Conservation (phyloP, 2,888 invertebrate species). For the Morpho helenor region DNA sequence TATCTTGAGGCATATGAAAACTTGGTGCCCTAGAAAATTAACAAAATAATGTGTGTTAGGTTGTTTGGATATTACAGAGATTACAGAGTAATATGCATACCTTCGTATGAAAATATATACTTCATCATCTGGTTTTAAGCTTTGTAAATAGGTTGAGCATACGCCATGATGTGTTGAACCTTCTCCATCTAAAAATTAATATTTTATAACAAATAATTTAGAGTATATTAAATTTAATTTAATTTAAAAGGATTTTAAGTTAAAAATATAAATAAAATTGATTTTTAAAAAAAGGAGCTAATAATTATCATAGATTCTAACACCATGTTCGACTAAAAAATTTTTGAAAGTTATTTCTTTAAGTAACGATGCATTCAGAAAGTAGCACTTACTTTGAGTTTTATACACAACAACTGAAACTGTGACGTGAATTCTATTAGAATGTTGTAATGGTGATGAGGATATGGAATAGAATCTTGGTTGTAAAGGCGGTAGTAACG, state of each 20-base stretch:
- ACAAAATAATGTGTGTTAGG: not conserved
- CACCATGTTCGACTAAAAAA: not conserved
- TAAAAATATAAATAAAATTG: no score
- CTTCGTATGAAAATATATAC: constrained; percentile 88
- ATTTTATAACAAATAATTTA: not conserved
- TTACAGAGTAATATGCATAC: constrained; percentile 59
- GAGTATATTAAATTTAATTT: no score
- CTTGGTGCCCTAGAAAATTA: constrained; percentile 84
- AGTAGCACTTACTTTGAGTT: constrained; percentile 81
- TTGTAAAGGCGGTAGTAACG: constrained; percentile 90
- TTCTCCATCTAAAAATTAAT: constrained; percentile 80
- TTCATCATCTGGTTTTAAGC: constrained; percentile 82
- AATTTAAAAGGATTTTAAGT: no score
- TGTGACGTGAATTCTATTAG: constrained; percentile 90
- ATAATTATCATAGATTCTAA: constrained; percentile 1
- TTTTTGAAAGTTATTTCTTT: not conserved
- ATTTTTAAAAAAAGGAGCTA: no score
- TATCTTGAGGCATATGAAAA: constrained; percentile 90
- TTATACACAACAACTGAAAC: constrained; percentile 93
- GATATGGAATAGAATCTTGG: constrained; percentile 97
- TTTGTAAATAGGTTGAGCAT: constrained; percentile 93
- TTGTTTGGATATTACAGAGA: not conserved
- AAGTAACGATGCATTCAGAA: not conserved
- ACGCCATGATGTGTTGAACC: constrained; percentile 93
- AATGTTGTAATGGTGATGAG: constrained; percentile 87